A percentile compares a stretch with the other conserved stretches of the same genome.
Conservation (phyloP, 2,113 vertebrate genomes). For the Oreochromis spilurus region DNA sequence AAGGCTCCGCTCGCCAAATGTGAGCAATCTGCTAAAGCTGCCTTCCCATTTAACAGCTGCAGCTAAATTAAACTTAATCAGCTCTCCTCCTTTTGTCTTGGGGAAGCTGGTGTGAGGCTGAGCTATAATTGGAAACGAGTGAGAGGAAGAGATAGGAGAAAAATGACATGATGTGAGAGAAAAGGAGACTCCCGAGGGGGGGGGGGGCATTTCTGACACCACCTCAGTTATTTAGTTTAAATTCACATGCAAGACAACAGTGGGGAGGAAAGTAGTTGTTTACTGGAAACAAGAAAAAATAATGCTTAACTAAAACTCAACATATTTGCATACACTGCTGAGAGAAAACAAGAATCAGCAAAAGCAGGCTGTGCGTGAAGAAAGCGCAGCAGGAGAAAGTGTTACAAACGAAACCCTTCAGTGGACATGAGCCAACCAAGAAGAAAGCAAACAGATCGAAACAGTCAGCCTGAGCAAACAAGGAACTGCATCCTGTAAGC, state of each 20-base stretch:
- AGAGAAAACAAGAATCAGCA: neutral
- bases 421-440: neutral
- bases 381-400: neutral
- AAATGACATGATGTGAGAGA: neutral
- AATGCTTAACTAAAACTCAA: neutral
- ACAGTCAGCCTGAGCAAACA: neutral
- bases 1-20: neutral
- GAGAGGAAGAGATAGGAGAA: neutral
- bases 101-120: neutral
- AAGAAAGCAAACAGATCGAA: neutral
- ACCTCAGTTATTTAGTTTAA: neutral
- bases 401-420: neutral
- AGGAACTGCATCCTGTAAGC: neutral
- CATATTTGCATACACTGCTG: neutral
- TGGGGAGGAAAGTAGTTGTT: neutral
- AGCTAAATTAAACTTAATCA: conserved; percentile 19
- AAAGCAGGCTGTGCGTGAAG: neutral
- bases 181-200: neutral
- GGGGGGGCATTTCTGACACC: neutral
- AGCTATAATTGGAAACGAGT: conserved; percentile 16
- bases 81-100: neutral
- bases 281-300: neutral
- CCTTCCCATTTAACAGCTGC: neutral
- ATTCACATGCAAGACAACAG: neutral
- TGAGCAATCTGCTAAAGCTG: neutral